Evolutionary conservation across 2,113 vertebrate species (phyloP).

Genomic region (Heteronetta atricapilla): DNA sequence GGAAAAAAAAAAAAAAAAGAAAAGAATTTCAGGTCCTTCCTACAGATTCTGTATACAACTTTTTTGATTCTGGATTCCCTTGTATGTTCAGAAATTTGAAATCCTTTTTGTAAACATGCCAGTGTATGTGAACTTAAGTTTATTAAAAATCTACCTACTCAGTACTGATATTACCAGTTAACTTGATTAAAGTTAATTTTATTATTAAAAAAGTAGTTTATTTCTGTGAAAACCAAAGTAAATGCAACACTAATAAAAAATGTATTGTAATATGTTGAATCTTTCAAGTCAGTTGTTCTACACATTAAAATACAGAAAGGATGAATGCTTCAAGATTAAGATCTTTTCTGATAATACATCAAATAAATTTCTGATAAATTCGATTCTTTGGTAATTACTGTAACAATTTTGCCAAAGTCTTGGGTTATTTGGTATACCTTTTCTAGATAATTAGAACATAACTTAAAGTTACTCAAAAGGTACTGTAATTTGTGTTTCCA

Average conservation of each 20-base stretch:
- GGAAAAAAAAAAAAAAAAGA: not conserved
- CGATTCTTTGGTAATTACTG: not conserved
- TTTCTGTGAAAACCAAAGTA: not conserved
- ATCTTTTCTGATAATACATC: not conserved
- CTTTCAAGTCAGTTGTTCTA: conserved; percentile 22
- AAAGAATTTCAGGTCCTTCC: not conserved
- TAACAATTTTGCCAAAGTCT: not conserved
- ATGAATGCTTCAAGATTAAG: not conserved
- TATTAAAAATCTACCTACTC: not conserved
- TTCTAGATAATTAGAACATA: not conserved
- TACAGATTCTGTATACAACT: not conserved
- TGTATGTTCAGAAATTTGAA: not conserved
- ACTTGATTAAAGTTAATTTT: not conserved
- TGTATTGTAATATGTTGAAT: not conserved
- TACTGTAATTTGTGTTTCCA: not conserved
- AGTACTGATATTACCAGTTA: not conserved
- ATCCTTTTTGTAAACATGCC: not conserved
- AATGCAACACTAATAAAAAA: not conserved
- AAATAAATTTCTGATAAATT: conserved; percentile 20
- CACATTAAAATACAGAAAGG: not conserved
- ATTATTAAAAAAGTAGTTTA: not conserved
- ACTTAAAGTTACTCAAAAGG: not conserved
- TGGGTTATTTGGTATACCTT: not conserved
- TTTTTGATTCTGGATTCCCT: not conserved
- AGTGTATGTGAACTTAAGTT: not conserved